These are phyloP conservation scores for Hypolimnas misippus DNA, from an alignment of 2,888 invertebrate genomes.

Conservation along the genomic window DNA sequence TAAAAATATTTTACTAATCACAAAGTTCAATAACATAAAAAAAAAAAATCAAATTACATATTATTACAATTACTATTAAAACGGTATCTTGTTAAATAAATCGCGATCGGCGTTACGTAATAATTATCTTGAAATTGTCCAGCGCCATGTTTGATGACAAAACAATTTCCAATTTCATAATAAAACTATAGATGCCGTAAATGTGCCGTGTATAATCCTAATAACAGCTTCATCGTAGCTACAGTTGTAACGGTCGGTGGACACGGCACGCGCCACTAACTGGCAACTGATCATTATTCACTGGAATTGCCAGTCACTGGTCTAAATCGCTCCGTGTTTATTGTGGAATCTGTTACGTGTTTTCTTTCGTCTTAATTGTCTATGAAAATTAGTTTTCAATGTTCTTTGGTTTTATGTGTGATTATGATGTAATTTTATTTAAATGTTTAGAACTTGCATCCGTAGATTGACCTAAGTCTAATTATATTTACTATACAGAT, in stretches of 20 bases:
- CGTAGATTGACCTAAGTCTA: no score
- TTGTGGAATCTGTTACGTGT: constrained; percentile 2
- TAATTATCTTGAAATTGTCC: not conserved
- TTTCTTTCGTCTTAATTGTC: constrained; percentile 1
- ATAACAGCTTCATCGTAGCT: constrained; percentile 23
- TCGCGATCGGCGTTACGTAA: not conserved
- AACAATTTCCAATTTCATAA: constrained; percentile 23
- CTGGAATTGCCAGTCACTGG: constrained; percentile 1
- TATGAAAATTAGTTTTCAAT: not conserved
- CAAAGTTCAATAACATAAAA: no score
- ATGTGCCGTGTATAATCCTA: constrained; percentile 32
- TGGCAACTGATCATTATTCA: constrained; percentile 30
- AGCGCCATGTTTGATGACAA: not conserved
- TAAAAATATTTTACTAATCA: no score
- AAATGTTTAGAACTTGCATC: no score
- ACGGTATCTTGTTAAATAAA: not conserved
- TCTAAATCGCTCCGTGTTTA: not conserved
- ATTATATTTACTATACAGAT: no score
- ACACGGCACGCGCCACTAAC: constrained; percentile 29
- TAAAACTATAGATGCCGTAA: constrained; percentile 20
- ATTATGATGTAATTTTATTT: no score
- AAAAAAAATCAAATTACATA: not conserved
- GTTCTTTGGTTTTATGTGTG: no score
- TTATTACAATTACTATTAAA: not conserved
- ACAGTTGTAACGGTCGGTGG: constrained; percentile 39